phyloP scores from a whole-genome alignment of 2,888 invertebrate species.

The Meiosimyza decipiens region DNA sequence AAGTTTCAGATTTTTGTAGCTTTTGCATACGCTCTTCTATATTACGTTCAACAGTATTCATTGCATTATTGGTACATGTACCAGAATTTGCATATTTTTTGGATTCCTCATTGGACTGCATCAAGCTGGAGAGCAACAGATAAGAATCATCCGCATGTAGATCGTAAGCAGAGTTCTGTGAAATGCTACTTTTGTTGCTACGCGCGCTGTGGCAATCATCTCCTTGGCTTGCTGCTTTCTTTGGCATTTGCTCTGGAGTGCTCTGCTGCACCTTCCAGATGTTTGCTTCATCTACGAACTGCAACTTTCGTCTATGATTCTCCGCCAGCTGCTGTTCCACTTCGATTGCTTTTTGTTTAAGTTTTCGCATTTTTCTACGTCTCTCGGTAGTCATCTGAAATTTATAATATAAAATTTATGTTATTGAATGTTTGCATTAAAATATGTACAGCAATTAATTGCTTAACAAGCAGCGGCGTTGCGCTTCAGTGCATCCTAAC shows the following conservation, averaged over 20 bases:
- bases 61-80: slow-evolving; percentile 2
- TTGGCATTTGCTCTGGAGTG: slow-evolving; percentile 10
- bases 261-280: not conserved
- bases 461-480: not conserved
- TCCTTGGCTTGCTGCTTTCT: slow-evolving; percentile 30
- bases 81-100: slow-evolving; percentile 1
- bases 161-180: slow-evolving; percentile 27
- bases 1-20: slow-evolving; percentile 58
- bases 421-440: slow-evolving; percentile 12
- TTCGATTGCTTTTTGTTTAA: slow-evolving; percentile 54
- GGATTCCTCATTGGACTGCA: slow-evolving; percentile 31
- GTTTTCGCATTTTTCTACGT: slow-evolving; percentile 53
- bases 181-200: slow-evolving; percentile 27
- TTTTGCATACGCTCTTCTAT: slow-evolving; percentile 46
- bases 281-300: not conserved
- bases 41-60: slow-evolving; percentile 10
- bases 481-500: not conserved
- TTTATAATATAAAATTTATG: slow-evolving; percentile 10
- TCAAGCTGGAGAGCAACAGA: slow-evolving; percentile 40
- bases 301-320: slow-evolving; percentile 21
- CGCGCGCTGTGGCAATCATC: not conserved
- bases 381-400: slow-evolving; percentile 61
- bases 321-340: slow-evolving; percentile 51
- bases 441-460: not conserved
- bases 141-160: slow-evolving; percentile 38